Evolutionary conservation across 2,888 invertebrate species (phyloP).

Genomic region (Eristalis intricaria): DNA sequence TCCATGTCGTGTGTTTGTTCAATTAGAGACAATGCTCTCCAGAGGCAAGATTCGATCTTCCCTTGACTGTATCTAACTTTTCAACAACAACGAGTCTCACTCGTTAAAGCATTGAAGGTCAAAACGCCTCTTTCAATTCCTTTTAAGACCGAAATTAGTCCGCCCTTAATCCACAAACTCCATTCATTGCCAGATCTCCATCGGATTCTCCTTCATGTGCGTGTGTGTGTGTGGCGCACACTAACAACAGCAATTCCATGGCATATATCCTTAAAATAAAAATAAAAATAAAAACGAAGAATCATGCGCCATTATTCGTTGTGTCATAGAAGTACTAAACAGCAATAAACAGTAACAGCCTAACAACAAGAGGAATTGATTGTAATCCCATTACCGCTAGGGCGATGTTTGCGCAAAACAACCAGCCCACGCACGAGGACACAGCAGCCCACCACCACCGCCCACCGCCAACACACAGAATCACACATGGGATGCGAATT

Average conservation of each 20-base stretch:
- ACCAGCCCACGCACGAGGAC: not conserved
- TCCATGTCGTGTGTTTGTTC: no score
- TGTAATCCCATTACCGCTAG: constrained; percentile 32
- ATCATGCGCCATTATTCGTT: constrained; percentile 4
- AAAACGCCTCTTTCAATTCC: not conserved
- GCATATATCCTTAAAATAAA: not conserved
- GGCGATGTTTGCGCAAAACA: not conserved
- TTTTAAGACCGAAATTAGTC: not conserved
- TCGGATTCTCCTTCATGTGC: not conserved
- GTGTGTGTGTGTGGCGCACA: not conserved
- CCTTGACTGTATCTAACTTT: no score
- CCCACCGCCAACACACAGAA: not conserved
- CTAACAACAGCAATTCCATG: not conserved
- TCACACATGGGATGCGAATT: constrained; percentile 24
- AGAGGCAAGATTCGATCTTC: no score
- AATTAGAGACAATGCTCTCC: no score
- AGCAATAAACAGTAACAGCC: constrained; percentile 20
- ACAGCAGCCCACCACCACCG: not conserved
- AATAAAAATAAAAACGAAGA: not conserved
- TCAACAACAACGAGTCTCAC: no score
- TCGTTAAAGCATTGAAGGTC: not conserved
- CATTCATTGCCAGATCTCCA: not conserved
- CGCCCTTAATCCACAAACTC: not conserved
- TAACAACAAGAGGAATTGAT: constrained; percentile 44
- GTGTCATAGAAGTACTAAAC: constrained; percentile 24